These are phyloP conservation scores for Vesta saturnalis DNA, from an alignment of 2,888 invertebrate genomes.

Conservation along the genomic window DNA sequence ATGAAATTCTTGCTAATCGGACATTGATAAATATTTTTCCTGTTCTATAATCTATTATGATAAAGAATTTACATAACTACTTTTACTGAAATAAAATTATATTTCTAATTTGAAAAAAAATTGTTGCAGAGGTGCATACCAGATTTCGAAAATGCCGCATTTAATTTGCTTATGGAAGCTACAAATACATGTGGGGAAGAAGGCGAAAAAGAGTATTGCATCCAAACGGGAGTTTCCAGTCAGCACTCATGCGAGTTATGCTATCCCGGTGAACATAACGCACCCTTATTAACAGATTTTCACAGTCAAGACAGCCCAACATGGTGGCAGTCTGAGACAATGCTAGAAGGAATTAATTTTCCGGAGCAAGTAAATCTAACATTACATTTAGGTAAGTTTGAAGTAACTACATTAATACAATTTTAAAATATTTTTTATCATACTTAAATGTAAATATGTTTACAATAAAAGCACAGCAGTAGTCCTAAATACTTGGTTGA, in stretches of 20 bases:
- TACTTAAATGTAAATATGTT: neutral
- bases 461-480: neutral
- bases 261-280: constrained; percentile 73
- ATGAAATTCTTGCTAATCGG: too few relatives aligned
- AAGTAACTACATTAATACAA: too few relatives aligned
- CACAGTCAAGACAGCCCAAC: constrained; percentile 91
- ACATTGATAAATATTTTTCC: too few relatives aligned
- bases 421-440: neutral
- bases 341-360: constrained; percentile 92
- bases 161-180: constrained; percentile 86
- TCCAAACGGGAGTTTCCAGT: constrained; percentile 82
- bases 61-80: neutral
- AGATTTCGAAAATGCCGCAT: constrained; percentile 96
- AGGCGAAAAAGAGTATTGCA: constrained; percentile 84
- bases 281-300: constrained; percentile 87
- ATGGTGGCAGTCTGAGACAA: constrained; percentile 99
- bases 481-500: neutral
- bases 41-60: too few relatives aligned
- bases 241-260: constrained; percentile 85
- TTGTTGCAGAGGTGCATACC: constrained; percentile 88
- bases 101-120: neutral
- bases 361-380: constrained; percentile 94
- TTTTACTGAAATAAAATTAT: neutral
- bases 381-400: constrained; percentile 64
- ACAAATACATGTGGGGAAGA: constrained; percentile 96